Evolutionary conservation across 2,797 vertebrate genomes (phyloP).

Genomic region (Chelon labrosus): DNA sequence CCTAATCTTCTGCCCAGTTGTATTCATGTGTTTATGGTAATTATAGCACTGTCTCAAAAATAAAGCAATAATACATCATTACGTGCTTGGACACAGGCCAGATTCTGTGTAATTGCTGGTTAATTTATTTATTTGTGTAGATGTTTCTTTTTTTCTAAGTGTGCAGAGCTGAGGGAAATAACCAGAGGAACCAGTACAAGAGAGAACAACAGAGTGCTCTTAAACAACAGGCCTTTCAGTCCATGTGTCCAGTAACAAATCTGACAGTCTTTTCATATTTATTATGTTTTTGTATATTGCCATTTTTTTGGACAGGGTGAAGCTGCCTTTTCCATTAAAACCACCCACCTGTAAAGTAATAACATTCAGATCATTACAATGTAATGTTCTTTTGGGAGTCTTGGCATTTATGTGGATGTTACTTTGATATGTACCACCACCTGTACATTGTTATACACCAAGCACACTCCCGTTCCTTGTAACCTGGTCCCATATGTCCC

Average conservation of each 20-base stretch:
- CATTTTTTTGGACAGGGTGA: too few species aligned
- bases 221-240: background rate
- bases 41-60: conserved; percentile 37
- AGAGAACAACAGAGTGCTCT: conserved; percentile 2
- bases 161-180: conserved; percentile 2
- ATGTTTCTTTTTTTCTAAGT: conserved; percentile 20
- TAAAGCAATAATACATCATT: conserved; percentile 38
- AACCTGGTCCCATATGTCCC: too few species aligned
- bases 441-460: too few species aligned
- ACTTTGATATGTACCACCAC: too few species aligned
- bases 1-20: conserved; percentile 20
- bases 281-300: too few species aligned
- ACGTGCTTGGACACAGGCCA: conserved; percentile 16
- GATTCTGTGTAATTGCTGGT: conserved; percentile 31
- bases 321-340: too few species aligned
- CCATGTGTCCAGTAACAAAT: conserved; percentile 6
- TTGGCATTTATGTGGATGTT: too few species aligned
- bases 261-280: too few species aligned
- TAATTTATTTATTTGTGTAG: conserved; percentile 22
- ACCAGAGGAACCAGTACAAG: background rate
- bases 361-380: too few species aligned
- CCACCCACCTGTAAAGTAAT: too few species aligned
- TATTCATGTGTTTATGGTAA: conserved; percentile 43
- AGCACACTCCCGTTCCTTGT: too few species aligned
- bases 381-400: too few species aligned